Evolutionary conservation across 2,888 invertebrate species (phyloP).

Genomic region (Hyalella azteca): DNA sequence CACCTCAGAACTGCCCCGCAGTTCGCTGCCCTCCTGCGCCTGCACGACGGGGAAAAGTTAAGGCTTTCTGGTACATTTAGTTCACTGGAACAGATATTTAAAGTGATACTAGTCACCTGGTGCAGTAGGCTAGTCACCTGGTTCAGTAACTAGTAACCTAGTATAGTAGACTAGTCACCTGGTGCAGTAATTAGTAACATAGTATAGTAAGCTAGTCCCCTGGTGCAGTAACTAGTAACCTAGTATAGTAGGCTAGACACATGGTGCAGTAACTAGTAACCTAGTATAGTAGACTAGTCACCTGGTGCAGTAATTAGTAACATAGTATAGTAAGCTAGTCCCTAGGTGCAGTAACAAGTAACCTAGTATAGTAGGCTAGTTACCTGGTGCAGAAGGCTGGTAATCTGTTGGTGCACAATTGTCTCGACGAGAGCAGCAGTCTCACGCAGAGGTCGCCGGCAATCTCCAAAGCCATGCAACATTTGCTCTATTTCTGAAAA

Average conservation of each 20-base stretch:
- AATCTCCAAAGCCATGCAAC: slow-evolving; percentile 95
- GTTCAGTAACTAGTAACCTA: slow-evolving; percentile 38
- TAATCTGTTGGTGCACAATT: slow-evolving; percentile 81
- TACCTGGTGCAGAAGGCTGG: slow-evolving; percentile 71
- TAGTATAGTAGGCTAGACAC: slow-evolving; percentile 74
- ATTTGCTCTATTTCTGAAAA: slow-evolving; percentile 83
- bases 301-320: slow-evolving; percentile 76
- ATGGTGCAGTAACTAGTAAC: slow-evolving; percentile 68
- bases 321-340: neutral
- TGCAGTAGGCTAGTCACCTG: slow-evolving; percentile 80
- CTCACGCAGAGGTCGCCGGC: slow-evolving; percentile 78
- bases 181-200: too few species aligned
- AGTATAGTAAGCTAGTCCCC: too few species aligned
- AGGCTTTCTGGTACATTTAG: neutral
- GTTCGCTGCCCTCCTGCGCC: slow-evolving; percentile 73
- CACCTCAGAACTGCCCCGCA: slow-evolving; percentile 66
- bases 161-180: slow-evolving; percentile 77
- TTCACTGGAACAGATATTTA: too few species aligned
- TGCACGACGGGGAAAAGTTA: slow-evolving; percentile 63
- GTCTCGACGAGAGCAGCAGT: slow-evolving; percentile 84
- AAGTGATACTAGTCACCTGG: slow-evolving; percentile 39
- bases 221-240: slow-evolving; percentile 42
- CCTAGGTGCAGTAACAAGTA: neutral
- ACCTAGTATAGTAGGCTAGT: neutral
- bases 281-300: slow-evolving; percentile 74